Evolutionary conservation across 2,888 invertebrate species (phyloP).

Genomic region (Drosophila stalkeri): DNA sequence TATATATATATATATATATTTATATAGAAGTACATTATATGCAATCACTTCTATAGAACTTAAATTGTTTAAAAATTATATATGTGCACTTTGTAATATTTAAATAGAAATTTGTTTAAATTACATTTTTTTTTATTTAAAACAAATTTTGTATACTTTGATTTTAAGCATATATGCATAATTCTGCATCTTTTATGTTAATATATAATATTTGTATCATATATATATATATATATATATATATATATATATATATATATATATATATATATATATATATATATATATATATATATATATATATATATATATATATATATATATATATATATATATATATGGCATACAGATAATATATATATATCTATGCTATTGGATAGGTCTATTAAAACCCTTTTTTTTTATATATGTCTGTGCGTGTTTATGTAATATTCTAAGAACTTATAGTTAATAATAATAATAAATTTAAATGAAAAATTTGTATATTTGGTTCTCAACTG

Average conservation of each 20-base stretch:
- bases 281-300: background rate
- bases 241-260: background rate
- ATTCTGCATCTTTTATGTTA: background rate
- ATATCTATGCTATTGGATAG: background rate
- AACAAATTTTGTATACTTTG: background rate
- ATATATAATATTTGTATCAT: background rate
- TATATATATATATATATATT: no score
- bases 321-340: background rate
- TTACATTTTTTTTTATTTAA: no score
- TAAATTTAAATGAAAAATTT: slow-evolving; percentile 1
- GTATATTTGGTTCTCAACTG: background rate
- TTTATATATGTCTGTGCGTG: background rate
- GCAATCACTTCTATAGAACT: background rate
- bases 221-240: background rate
- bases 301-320: background rate
- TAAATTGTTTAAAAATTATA: background rate
- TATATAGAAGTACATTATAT: background rate
- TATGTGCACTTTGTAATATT: no score
- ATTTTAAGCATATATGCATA: background rate
- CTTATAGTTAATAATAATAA: slow-evolving; percentile 7
- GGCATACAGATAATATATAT: background rate
- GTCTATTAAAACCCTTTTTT: no score
- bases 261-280: background rate
- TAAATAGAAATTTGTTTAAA: background rate
- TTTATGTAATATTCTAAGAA: slow-evolving; percentile 1